Percentiles rank a stretch among this genome's conserved stretches.
Evolutionary conservation across 2,113 vertebrate genomes (phyloP).

Genomic region (Cyphomyrus plagiostoma): DNA sequence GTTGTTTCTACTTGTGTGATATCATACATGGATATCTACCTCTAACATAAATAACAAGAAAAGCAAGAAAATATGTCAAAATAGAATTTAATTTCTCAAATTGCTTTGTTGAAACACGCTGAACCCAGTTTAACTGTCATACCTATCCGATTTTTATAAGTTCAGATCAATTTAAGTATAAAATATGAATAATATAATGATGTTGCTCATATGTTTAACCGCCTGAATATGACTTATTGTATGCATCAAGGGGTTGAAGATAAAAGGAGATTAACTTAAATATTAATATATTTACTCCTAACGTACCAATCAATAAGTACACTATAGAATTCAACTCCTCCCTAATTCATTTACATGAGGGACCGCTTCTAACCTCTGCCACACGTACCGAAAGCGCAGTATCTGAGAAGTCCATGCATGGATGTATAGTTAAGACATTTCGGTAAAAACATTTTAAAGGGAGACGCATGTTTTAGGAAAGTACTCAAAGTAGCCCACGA

Average conservation of each 20-base stretch:
- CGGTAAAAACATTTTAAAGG: background rate
- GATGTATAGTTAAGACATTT: background rate
- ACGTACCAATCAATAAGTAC: slow-evolving; percentile 2
- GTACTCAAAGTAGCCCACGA: background rate
- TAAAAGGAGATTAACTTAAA: background rate
- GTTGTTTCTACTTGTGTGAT: background rate
- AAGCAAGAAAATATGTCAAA: background rate
- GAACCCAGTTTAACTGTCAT: background rate
- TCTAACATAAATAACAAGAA: background rate
- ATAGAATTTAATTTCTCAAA: background rate
- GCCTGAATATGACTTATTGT: background rate
- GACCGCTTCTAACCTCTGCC: background rate
- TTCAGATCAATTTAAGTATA: background rate
- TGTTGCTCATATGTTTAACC: background rate
- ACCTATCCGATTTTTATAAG: background rate
- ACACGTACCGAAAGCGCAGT: background rate
- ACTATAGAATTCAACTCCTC: slow-evolving; percentile 3
- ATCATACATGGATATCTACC: background rate
- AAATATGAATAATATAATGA: background rate
- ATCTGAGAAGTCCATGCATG: background rate
- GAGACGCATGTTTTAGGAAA: background rate
- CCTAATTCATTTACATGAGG: slow-evolving; percentile 2
- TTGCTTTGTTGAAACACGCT: background rate
- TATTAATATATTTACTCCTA: background rate
- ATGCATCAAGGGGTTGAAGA: background rate